These are phyloP conservation scores for Varanus komodoensis DNA, from an alignment of 2,113 vertebrate species.

Conservation along the genomic window DNA sequence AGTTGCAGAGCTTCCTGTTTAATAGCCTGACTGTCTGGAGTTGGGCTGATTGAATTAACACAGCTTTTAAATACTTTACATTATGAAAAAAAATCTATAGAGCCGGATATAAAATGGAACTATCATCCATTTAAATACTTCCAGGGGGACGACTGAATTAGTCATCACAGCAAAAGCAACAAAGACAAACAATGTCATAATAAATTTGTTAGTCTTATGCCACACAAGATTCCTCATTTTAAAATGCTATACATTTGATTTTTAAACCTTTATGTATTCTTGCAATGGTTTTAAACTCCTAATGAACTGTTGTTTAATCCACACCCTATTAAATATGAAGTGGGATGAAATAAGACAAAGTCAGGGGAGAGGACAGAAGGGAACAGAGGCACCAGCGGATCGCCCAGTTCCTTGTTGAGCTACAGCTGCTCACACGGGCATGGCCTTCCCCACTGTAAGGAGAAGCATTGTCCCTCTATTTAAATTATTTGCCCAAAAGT, in stretches of 20 bases:
- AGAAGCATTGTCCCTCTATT: too few species aligned
- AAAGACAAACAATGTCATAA: neutral
- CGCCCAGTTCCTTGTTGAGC: too few species aligned
- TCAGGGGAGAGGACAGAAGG: neutral
- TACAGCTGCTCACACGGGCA: too few species aligned
- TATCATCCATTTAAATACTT: neutral
- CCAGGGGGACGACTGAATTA: neutral
- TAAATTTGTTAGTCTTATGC: too few species aligned
- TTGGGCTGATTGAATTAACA: neutral
- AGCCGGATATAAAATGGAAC: neutral
- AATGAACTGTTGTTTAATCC: neutral
- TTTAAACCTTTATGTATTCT: neutral
- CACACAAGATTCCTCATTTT: neutral
- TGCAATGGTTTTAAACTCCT: neutral
- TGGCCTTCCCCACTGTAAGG: too few species aligned
- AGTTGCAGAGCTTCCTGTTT: slow-evolving; percentile 37
- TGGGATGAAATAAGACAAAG: neutral
- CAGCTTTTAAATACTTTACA: neutral
- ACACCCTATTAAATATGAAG: neutral
- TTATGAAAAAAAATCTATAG: neutral
- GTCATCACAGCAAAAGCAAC: neutral
- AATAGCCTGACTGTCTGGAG: neutral
- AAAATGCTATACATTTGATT: neutral
- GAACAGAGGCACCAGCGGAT: neutral
- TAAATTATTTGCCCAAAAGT: too few species aligned